Evolutionary conservation across 2,797 vertebrate species (phyloP).

Genomic region (Danio jaintianensis): DNA sequence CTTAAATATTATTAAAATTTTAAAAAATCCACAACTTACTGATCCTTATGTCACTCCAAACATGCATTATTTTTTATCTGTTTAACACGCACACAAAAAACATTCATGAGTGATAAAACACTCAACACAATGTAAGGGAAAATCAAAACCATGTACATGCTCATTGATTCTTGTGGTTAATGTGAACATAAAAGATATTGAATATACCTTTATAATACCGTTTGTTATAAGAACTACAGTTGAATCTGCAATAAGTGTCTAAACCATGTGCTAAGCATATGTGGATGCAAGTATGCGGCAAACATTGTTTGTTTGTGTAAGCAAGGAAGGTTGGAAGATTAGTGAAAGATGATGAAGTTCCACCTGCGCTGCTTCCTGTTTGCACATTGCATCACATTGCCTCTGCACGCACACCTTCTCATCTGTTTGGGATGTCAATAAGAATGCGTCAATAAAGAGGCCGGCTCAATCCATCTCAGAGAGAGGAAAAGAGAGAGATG

Average conservation of each 20-base stretch:
- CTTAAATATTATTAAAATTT: too few relatives aligned
- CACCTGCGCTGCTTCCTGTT: slow-evolving; percentile 67
- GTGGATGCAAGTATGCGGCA: slow-evolving; percentile 67
- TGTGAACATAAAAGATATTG: background rate
- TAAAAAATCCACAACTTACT: background rate
- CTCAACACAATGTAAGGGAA: background rate
- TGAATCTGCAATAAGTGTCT: background rate
- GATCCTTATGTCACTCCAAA: background rate
- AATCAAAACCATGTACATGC: background rate
- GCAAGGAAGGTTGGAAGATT: slow-evolving; percentile 74
- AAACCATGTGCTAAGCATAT: slow-evolving; percentile 36
- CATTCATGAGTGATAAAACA: background rate
- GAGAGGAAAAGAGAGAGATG: slow-evolving; percentile 65
- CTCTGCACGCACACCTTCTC: slow-evolving; percentile 76
- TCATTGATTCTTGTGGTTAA: background rate
- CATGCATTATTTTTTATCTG: background rate
- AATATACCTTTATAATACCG: background rate
- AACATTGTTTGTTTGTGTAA: slow-evolving; percentile 79
- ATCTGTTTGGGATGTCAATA: slow-evolving; percentile 81
- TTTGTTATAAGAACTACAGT: background rate
- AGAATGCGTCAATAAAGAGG: slow-evolving; percentile 84
- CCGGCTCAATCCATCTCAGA: slow-evolving; percentile 81
- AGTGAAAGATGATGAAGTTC: slow-evolving; percentile 82
- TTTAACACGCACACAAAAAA: background rate
- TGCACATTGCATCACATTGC: slow-evolving; percentile 64